A percentile compares a stretch with the other conserved stretches of the same genome.
phyloP scores from a whole-genome alignment of 2,888 invertebrate genomes.

The Brenthis hecate region DNA sequence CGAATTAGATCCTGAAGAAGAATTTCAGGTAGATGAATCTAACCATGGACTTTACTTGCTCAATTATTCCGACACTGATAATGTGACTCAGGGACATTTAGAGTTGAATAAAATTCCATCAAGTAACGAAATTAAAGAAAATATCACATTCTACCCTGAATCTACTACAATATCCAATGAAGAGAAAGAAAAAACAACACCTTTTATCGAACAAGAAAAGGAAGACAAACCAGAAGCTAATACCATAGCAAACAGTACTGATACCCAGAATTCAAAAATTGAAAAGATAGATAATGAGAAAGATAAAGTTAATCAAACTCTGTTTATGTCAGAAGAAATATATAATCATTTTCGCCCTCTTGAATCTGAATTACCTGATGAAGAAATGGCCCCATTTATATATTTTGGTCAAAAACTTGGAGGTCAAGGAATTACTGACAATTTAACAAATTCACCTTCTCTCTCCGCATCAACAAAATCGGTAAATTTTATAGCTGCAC shows the following conservation, averaged over 20 bases:
- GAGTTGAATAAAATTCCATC: conserved; percentile 55
- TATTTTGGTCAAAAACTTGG: conserved; percentile 86
- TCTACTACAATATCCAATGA: conserved; percentile 42
- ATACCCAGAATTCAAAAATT: conserved; percentile 56
- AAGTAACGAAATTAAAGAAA: conserved; percentile 49
- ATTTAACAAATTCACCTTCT: conserved; percentile 72
- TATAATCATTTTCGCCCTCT: conserved; percentile 85
- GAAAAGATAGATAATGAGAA: conserved; percentile 66
- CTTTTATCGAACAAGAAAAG: conserved; percentile 45
- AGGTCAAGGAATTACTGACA: conserved; percentile 65
- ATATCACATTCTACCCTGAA: conserved; percentile 48
- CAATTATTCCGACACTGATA: conserved; percentile 76
- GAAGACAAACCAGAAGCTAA: conserved; percentile 63
- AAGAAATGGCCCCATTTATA: conserved; percentile 87
- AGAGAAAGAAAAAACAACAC: conserved; percentile 46
- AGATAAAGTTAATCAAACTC: conserved; percentile 76
- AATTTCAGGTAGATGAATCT: conserved; percentile 80
- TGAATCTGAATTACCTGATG: conserved; percentile 83
- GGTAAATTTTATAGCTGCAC: conserved; percentile 70
- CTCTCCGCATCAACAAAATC: conserved; percentile 77
- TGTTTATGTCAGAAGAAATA: conserved; percentile 83
- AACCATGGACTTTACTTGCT: conserved; percentile 78
- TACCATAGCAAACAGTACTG: conserved; percentile 64
- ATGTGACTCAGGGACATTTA: conserved; percentile 58
- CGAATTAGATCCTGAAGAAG: conserved; percentile 78